These are phyloP conservation scores for Tapera naevia DNA, from an alignment of 2,797 vertebrate genomes.

Conservation along the genomic window DNA sequence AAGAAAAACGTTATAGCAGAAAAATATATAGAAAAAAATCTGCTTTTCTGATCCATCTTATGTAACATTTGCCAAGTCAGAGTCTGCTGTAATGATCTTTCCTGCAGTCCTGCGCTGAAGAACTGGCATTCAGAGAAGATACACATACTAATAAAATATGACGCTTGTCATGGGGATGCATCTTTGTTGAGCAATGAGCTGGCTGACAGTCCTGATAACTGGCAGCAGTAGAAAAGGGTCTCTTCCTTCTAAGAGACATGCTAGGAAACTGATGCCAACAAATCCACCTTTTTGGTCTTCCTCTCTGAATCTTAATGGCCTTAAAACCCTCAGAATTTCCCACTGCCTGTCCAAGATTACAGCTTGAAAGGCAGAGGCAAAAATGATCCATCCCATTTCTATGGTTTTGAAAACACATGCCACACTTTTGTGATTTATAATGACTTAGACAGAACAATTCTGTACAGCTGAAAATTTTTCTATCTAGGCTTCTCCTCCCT, in stretches of 20 bases:
- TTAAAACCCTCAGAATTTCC: slow-evolving; percentile 35
- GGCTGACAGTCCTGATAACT: neutral
- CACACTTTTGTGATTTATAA: slow-evolving; percentile 13
- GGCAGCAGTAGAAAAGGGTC: neutral
- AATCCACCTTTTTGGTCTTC: slow-evolving; percentile 4
- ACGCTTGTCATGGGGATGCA: accelerated
- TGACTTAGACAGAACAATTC: slow-evolving; percentile 4
- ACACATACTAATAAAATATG: neutral
- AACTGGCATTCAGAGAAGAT: neutral
- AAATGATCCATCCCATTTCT: neutral
- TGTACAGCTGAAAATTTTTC: slow-evolving; percentile 4
- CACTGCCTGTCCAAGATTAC: slow-evolving; percentile 30
- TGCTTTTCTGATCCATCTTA: neutral
- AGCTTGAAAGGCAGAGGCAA: slow-evolving; percentile 26
- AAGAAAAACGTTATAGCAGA: neutral
- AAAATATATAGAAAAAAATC: too few species aligned
- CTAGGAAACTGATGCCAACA: neutral
- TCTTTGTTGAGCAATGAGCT: neutral
- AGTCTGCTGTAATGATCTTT: neutral
- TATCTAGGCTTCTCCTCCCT: neutral
- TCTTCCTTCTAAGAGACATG: neutral
- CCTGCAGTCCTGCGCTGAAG: neutral
- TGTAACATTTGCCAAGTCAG: neutral
- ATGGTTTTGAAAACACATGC: slow-evolving; percentile 4
- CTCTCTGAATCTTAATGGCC: neutral